Base-by-base conservation (phyloP, 1,140 invertebrate species). In the Achroia grisella region DNA sequence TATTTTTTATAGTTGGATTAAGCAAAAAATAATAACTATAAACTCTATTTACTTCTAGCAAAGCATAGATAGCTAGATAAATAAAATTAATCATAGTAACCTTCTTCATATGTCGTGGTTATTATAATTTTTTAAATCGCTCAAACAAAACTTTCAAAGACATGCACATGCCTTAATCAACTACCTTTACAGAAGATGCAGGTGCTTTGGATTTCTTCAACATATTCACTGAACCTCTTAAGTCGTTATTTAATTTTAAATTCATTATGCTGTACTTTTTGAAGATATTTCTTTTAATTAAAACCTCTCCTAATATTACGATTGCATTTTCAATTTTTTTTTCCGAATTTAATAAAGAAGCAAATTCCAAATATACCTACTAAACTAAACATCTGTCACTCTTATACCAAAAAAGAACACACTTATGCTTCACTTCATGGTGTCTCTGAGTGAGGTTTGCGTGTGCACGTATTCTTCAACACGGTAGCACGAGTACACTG, bases 181-280 rank as follows among this genome's bases (percentile, higher is more conserved):
- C 69, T 67, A 71, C 76, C 71, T 80, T 80, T 44, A 80, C 59
- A 50, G 68, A 62, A 43, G 73, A 68, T n/a, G 69, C 67, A 42
- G 66, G 56, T 31, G 54, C 56, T 58, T 64, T 71, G 53, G 66
- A 32, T 2, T 30, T 11, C 12, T 48, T 62, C 47, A 71, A 56
- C 48, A 70, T 57, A 48, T 57, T 66, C 52, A 64, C 43, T 50
- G 66, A 65, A 47, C 67, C 63, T 57, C 77, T 68, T 44, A 75
- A 60, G 46, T 80, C 77, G 58, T 83, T 83, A 57, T 69, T 83
- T 51, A 83, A 52, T 58, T 83, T 83, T 42, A 83, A 58, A 61
- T 83, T 83, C 79, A 83, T 83, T 43, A 40, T 52, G 57, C 63
- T 66, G 56, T 52, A 55, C 48, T 39, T 39, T 45, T 50, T 59